phyloP scores from a whole-genome alignment of 2,888 invertebrate species.

The Yponomeuta malinellus region DNA sequence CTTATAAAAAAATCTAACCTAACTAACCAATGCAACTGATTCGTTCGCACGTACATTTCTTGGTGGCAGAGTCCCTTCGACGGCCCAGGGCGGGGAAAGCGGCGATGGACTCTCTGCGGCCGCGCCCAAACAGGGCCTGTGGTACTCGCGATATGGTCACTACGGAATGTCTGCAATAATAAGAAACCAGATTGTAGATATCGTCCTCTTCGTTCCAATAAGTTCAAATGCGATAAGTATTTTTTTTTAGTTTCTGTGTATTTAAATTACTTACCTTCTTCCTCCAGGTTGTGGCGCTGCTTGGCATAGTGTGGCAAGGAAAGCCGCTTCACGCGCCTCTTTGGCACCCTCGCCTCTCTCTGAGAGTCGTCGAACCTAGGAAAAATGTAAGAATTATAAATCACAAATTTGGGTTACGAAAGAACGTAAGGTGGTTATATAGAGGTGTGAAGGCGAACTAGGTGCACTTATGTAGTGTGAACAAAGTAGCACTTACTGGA shows the following conservation, averaged over 20 bases:
- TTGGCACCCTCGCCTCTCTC: constrained; percentile 87
- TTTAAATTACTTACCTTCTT: constrained; percentile 54
- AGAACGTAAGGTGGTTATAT: neutral
- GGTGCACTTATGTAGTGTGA: too few relatives aligned
- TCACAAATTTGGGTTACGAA: neutral
- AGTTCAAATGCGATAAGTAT: too few relatives aligned
- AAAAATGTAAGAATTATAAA: neutral
- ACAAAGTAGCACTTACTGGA: too few relatives aligned
- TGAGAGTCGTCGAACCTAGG: constrained; percentile 84
- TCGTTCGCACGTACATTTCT: constrained; percentile 52
- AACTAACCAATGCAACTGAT: neutral
- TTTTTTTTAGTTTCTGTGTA: neutral
- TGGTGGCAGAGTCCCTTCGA: constrained; percentile 58
- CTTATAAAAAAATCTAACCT: neutral
- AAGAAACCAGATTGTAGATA: neutral
- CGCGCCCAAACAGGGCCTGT: constrained; percentile 83
- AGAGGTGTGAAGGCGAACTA: neutral
- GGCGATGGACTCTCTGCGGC: constrained; percentile 87
- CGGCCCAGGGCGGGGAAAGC: constrained; percentile 79
- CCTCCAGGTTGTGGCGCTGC: constrained; percentile 85
- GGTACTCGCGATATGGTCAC: constrained; percentile 91
- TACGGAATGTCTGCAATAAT: constrained; percentile 82
- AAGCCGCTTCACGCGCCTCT: constrained; percentile 86
- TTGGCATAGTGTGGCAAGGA: constrained; percentile 87
- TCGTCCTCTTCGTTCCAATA: too few relatives aligned